These are phyloP conservation scores for Phaonia tiefii DNA, from an alignment of 2,888 invertebrate genomes.

Conservation along the genomic window DNA sequence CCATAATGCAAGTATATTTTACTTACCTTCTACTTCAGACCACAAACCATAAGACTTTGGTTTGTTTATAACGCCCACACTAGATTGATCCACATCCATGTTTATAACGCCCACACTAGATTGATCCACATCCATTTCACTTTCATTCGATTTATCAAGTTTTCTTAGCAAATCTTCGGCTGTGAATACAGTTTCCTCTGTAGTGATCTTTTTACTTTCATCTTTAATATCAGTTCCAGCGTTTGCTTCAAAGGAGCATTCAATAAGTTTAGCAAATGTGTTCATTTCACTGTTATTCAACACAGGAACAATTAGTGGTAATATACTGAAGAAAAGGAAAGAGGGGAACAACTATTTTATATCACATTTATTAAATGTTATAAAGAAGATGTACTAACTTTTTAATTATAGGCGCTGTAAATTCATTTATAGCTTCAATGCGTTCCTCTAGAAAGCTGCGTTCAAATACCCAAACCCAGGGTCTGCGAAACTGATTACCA, in stretches of 20 bases:
- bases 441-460: constrained; percentile 72
- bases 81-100: constrained; percentile 48
- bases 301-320: constrained; percentile 74
- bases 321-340: constrained; percentile 69
- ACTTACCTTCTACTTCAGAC: constrained; percentile 73
- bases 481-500: constrained; percentile 75
- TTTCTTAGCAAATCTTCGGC: constrained; percentile 66
- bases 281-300: constrained; percentile 68
- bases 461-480: constrained; percentile 75
- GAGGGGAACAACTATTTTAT: background rate
- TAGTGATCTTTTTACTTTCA: constrained; percentile 28
- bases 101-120: background rate
- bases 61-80: background rate
- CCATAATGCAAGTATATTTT: too few relatives aligned
- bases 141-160: constrained; percentile 41
- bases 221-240: constrained; percentile 35
- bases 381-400: constrained; percentile 70
- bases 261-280: constrained; percentile 69
- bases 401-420: constrained; percentile 73
- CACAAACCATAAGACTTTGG: constrained; percentile 73
- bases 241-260: constrained; percentile 61
- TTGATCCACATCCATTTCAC: constrained; percentile 45
- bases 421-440: constrained; percentile 70
- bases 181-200: constrained; percentile 64
- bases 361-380: too few relatives aligned